Base-by-base conservation (phyloP, 2,797 vertebrate genomes). In the Remorina albescens region DNA sequence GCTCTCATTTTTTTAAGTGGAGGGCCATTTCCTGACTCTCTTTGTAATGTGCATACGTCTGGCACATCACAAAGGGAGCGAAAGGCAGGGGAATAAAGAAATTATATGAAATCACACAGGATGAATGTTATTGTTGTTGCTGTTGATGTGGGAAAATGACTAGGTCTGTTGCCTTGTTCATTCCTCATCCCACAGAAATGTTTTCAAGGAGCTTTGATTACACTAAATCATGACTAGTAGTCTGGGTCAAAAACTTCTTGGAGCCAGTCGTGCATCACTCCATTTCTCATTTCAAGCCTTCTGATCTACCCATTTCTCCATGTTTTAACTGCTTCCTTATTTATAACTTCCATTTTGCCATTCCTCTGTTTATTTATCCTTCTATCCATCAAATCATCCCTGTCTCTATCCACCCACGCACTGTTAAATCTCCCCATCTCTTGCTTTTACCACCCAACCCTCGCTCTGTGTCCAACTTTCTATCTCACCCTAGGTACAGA, bases 31-130 rank as follows among this genome's bases (percentile, higher is more conserved):
- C 91, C 92, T 88, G 89, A 78, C 84, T 88, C 81, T 57, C 83
- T 85, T 85, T 91, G 86, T 83, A 86, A 84, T 81, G 77, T 58
- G 71, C 83, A 87, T 86, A 84, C 47, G 85, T 93, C 89, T 93
- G 92, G 91, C 90, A 86, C 86, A 83, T 89, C 85, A 91, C 86
- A 91, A 92, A 92, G 75, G 82, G 66, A 86, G 61, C 84, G 36
- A 62, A 77, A 82, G 70, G 71, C 87, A 73, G 19, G 89, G 88
- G 90, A 91, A 89, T 85, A 88, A 78, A 90, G 88, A 91, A 91
- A 93, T 93, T 87, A 89, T 80, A 84, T 88, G 86, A 93, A 92
- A 89, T 91, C 91, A 91, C 86, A 88, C 88, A 78, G 80, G 78
- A 86, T 87, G 85, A 86, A 85, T 85, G 79, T 92, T 87, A 86